Evolutionary conservation across 2,113 vertebrate genomes (phyloP).

Genomic region (Eptesicus fuscus): DNA sequence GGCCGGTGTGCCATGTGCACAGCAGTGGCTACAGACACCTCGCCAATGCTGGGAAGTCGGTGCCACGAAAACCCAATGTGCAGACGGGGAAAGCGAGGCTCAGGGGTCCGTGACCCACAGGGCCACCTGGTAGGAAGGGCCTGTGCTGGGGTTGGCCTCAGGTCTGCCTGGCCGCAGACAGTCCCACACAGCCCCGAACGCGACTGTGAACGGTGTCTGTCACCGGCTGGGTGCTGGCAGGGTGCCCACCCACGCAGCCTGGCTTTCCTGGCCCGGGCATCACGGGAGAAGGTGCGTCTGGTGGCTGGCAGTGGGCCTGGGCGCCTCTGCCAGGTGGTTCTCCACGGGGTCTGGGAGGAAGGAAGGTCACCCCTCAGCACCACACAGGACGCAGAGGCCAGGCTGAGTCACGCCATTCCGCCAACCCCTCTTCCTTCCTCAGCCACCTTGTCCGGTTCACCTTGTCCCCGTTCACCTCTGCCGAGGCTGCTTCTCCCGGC

Average conservation of each 20-base stretch:
- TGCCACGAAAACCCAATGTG: not conserved
- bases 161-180: not conserved
- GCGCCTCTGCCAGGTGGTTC: not conserved
- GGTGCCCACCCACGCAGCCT: fast-evolving
- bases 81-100: not conserved
- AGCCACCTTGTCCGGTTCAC: not conserved
- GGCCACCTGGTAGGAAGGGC: not conserved
- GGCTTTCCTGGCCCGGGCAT: not conserved
- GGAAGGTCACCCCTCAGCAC: not conserved
- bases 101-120: not conserved
- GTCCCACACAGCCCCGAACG: not conserved
- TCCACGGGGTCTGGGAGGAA: not conserved
- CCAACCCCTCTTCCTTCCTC: not conserved
- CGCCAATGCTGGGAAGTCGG: not conserved
- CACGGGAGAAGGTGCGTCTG: not conserved
- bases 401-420: too few relatives aligned
- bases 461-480: not conserved
- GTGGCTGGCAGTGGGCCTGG: not conserved
- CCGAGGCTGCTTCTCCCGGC: not conserved
- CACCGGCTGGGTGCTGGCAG: not conserved
- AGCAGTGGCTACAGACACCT: not conserved
- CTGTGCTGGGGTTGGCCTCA: not conserved
- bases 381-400: not conserved
- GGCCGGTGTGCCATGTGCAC: not conserved
- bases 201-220: too few relatives aligned